Conservation (phyloP, 1,140 invertebrate genomes). For the Pseudobourletiella spinata region DNA sequence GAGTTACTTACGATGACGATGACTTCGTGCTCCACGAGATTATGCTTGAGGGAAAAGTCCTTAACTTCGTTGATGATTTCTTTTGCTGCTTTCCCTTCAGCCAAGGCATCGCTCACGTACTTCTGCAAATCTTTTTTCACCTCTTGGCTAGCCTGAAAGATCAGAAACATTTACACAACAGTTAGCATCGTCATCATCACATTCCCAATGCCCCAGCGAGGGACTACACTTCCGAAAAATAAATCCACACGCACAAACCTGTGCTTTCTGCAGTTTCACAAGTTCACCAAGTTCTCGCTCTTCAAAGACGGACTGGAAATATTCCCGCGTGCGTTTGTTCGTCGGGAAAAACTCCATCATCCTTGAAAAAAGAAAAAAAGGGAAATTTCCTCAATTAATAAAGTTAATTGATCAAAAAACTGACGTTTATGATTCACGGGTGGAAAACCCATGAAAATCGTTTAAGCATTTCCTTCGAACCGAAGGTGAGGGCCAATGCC, state of each 20-base stretch:
- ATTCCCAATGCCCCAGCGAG: too few relatives aligned
- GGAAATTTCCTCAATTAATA: neutral
- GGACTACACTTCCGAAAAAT: neutral
- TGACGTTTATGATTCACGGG: neutral
- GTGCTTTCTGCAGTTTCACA: constrained; percentile 79
- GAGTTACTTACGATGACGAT: constrained; percentile 51
- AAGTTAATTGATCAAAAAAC: constrained; percentile 5
- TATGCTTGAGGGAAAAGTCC: constrained; percentile 70
- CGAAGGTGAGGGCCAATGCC: too few relatives aligned
- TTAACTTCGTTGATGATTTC: constrained; percentile 73
- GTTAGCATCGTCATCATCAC: too few relatives aligned
- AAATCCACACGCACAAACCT: too few relatives aligned
- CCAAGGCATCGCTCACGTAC: constrained; percentile 66
- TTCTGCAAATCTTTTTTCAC: constrained; percentile 70
- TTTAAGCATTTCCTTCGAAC: too few relatives aligned
- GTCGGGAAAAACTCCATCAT: constrained; percentile 85
- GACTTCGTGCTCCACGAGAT: constrained; percentile 81
- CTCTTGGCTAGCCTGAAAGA: constrained; percentile 67
- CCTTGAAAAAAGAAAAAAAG: constrained; percentile 45
- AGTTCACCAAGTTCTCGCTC: constrained; percentile 77
- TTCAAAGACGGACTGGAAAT: constrained; percentile 73
- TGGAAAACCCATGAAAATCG: neutral
- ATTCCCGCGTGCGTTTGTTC: constrained; percentile 83
- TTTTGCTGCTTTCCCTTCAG: constrained; percentile 66
- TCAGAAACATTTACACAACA: constrained; percentile 9